phyloP scores from a whole-genome alignment of 2,797 vertebrate genomes.

The Astyanax mexicanus region DNA sequence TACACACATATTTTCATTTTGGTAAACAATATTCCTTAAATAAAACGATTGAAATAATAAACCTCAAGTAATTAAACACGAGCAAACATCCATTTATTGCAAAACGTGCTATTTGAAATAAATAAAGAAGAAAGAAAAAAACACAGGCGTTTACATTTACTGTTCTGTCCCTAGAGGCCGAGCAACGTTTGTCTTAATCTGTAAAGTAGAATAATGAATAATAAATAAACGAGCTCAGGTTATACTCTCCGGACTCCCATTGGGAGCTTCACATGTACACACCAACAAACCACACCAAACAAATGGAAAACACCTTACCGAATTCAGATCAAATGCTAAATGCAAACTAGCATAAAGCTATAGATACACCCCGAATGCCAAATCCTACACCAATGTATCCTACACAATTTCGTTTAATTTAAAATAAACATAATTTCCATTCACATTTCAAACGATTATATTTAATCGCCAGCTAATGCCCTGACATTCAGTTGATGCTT shows the following conservation, averaged over 20 bases:
- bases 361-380: background rate
- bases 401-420: background rate
- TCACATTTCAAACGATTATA: background rate
- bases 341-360: too few species aligned
- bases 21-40: too few species aligned
- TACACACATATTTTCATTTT: too few species aligned
- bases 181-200: background rate
- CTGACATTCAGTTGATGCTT: background rate
- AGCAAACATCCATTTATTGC: too few species aligned
- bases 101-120: too few species aligned
- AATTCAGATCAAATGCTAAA: slow-evolving; percentile 10
- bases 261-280: background rate
- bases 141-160: too few species aligned
- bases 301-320: slow-evolving; percentile 36
- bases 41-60: too few species aligned
- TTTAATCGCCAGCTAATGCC: background rate
- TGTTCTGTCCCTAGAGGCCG: background rate
- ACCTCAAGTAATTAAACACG: too few species aligned
- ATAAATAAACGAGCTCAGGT: slow-evolving; percentile 57
- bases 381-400: background rate
- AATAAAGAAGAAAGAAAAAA: too few species aligned
- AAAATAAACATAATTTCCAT: background rate
- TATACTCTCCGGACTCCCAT: slow-evolving; percentile 17
- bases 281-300: background rate
- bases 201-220: slow-evolving; percentile 52